Evolutionary conservation across 2,797 vertebrate species (phyloP).

Genomic region (Onychomys leucogaster): DNA sequence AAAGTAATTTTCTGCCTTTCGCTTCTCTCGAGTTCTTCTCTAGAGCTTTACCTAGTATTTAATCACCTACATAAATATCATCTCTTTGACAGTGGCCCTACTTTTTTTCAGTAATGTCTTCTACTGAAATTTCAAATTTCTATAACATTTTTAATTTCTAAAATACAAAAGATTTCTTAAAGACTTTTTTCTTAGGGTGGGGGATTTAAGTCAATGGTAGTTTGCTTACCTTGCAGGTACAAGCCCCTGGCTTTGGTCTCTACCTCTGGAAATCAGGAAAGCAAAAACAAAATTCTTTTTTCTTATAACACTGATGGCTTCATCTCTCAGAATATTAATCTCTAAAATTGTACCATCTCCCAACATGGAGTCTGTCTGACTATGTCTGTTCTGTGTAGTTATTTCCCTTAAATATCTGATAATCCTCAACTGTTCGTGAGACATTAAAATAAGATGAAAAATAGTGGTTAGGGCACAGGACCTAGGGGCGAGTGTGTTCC

Average conservation of each 20-base stretch:
- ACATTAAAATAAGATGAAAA: conserved; percentile 32
- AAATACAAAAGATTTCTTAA: background rate
- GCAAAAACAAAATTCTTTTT: background rate
- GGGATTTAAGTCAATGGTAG: background rate
- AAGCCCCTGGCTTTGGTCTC: background rate
- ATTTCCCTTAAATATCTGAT: background rate
- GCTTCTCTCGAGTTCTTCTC: background rate
- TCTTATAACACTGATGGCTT: background rate
- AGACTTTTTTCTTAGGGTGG: background rate
- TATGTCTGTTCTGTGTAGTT: background rate
- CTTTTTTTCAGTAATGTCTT: background rate
- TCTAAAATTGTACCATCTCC: background rate
- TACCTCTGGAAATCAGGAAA: background rate
- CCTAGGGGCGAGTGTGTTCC: background rate
- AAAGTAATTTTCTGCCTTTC: conserved; percentile 1
- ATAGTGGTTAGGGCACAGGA: background rate
- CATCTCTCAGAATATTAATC: background rate
- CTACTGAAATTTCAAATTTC: conserved; percentile 29
- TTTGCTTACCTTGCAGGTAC: background rate
- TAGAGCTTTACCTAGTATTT: conserved; percentile 9
- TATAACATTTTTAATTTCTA: conserved; percentile 45
- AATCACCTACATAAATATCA: background rate
- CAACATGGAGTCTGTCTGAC: background rate
- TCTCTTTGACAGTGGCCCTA: background rate
- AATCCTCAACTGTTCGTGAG: background rate